These are phyloP conservation scores for Xestoiulus laeticollis DNA, from an alignment of 2,888 invertebrate species.

Conservation along the genomic window DNA sequence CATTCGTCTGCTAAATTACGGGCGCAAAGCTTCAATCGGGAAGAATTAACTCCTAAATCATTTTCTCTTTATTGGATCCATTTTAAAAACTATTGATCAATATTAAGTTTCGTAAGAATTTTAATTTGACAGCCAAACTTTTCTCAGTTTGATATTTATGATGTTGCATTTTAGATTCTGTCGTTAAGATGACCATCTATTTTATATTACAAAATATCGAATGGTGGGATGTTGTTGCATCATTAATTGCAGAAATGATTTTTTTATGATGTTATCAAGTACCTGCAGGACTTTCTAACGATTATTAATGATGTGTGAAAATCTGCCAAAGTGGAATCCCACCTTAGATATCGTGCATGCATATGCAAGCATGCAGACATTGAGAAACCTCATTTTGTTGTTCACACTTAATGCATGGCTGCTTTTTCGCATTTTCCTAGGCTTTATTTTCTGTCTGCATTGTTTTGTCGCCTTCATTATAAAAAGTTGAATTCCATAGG, in stretches of 20 bases:
- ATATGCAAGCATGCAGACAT: neutral
- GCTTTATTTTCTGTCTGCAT: neutral
- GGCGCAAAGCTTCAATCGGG: neutral
- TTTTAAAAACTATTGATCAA: neutral
- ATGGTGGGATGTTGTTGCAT: neutral
- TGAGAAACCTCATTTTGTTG: neutral
- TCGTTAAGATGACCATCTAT: neutral
- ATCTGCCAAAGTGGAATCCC: neutral
- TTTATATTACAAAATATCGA: neutral
- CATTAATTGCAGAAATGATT: neutral
- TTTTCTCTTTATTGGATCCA: no score
- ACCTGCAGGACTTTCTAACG: slow-evolving; percentile 7
- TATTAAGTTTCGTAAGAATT: no score
- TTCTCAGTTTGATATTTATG: neutral
- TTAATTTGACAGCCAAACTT: no score
- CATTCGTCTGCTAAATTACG: no score
- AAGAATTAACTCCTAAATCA: no score
- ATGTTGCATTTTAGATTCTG: neutral
- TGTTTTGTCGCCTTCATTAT: neutral
- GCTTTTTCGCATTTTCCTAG: neutral
- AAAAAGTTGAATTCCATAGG: neutral
- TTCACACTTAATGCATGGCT: neutral
- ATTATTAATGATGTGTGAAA: slow-evolving; percentile 14
- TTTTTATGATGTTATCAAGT: neutral
- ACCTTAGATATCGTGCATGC: neutral